These are phyloP conservation scores for Tetropium fuscum DNA, from an alignment of 2,888 invertebrate species.

Conservation along the genomic window DNA sequence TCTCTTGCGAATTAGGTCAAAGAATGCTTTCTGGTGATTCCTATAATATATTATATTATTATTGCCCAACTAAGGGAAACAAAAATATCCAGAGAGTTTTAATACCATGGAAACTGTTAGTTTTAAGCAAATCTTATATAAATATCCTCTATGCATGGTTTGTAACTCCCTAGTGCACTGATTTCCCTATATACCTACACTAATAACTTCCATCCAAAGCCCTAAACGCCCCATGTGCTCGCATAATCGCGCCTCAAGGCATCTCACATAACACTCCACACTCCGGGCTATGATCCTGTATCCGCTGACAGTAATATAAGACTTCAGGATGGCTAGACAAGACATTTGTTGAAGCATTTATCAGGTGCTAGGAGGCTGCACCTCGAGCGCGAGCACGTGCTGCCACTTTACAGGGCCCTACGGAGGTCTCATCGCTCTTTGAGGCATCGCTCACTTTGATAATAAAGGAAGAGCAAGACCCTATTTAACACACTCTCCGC, in stretches of 20 bases:
- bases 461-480: conserved; percentile 21
- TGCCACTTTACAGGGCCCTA: conserved; percentile 25
- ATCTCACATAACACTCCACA: conserved; percentile 8
- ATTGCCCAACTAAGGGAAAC: too few relatives aligned
- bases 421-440: conserved; percentile 24
- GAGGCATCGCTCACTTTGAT: conserved; percentile 23
- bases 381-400: conserved; percentile 23
- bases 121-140: too few relatives aligned
- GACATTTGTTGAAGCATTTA: conserved; percentile 40
- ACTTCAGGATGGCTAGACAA: conserved; percentile 17
- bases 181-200: too few relatives aligned
- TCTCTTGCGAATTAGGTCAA: too few relatives aligned
- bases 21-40: too few relatives aligned
- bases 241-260: background rate
- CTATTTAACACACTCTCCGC: conserved; percentile 21
- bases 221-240: too few relatives aligned
- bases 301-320: conserved; percentile 26
- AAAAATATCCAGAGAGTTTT: too few relatives aligned
- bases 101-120: too few relatives aligned
- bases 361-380: conserved; percentile 32
- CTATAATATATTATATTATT: too few relatives aligned
- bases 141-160: too few relatives aligned
- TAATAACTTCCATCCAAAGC: too few relatives aligned
- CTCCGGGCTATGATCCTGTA: conserved; percentile 11
- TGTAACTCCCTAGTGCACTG: too few relatives aligned